Evolutionary conservation across 2,888 invertebrate species (phyloP), one percentile per base, ranked within the genome.

Genomic region (Drosophila merina): DNA sequence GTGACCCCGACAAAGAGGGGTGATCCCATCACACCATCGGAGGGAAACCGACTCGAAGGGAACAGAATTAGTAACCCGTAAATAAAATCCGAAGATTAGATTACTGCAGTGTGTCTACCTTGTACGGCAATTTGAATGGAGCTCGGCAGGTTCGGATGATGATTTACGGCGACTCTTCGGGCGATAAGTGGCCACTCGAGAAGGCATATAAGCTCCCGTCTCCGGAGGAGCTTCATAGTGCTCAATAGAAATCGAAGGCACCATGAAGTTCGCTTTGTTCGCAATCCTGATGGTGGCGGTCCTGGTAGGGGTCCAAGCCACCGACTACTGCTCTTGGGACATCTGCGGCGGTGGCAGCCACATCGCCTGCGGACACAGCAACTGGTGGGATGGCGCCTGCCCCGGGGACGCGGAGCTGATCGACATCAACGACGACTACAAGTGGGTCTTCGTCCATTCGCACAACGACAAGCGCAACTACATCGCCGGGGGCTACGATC

Each of bases 391-490:
- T 20, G 12, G 45, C 10, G 31, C 9, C 9, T 77, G 77, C 25
- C 73, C 78, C 14, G 30, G 44, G 0, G 71, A 79, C 26, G 68
- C 73, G 1, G 6, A 75, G 9, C 10, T 78, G 56, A 31, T 77
- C 10, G 48, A 62, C 40, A 64, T 77, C 14, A 62, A 56, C 6
- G 59, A 59, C 12, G 62, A 64, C 14, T 36, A 64, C 30, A 76
- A 74, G 36, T 48, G 47, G 42, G 40, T 67, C 8, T 42, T 75
- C 0, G 62, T 76, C 1, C 36, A 72, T 0, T 38, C 47, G 31
- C 76, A 76, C 30, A 78, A 78, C 28, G 63, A 69, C 40, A 74
- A 79, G 45, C 42, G 77, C 0, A 60, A 78, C 33, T 59, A 52
- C 38, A 76, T 78, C 31, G 78, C 78, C 20, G 74, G 64, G 0